Percentiles rank a stretch among this genome's conserved stretches.
Evolutionary conservation across 2,797 vertebrate species (phyloP).

Genomic region (Enteromius treurensis): DNA sequence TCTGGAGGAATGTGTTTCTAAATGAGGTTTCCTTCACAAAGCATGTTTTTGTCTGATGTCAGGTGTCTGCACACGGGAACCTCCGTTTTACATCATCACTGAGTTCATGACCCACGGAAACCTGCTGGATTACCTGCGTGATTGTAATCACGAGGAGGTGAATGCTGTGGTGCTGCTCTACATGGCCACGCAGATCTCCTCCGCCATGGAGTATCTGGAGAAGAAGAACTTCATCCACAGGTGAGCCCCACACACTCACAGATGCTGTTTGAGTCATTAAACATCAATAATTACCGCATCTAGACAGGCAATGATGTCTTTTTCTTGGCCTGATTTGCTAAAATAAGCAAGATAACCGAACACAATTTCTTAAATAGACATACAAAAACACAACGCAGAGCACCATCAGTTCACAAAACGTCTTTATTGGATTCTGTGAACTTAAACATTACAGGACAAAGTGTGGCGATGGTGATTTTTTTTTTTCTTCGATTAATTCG

Average conservation of each 20-base stretch:
- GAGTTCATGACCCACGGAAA: constrained; percentile 99
- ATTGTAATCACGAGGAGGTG: constrained; percentile 96
- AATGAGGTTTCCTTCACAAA: not conserved
- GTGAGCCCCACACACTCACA: constrained; percentile 65
- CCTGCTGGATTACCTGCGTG: constrained; percentile 93
- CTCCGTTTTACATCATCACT: constrained; percentile 97
- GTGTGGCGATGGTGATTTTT: no score
- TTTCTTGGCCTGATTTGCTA: not conserved
- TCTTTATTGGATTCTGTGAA: not conserved
- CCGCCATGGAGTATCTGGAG: constrained; percentile 98
- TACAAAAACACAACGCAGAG: not conserved
- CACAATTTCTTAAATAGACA: not conserved
- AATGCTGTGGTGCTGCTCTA: constrained; percentile 96
- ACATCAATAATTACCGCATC: not conserved
- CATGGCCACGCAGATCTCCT: constrained; percentile 99
- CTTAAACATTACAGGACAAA: not conserved
- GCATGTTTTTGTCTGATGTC: constrained; percentile 12
- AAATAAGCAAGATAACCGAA: not conserved
- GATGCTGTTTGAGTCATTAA: not conserved
- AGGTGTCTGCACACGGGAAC: constrained; percentile 97
- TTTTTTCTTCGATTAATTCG: no score
- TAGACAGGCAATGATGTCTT: not conserved
- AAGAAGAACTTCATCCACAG: constrained; percentile 99
- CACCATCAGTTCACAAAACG: not conserved
- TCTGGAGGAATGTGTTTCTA: not conserved